Conservation (phyloP, 2,113 vertebrate genomes). For the Daphoenositta chrysoptera region DNA sequence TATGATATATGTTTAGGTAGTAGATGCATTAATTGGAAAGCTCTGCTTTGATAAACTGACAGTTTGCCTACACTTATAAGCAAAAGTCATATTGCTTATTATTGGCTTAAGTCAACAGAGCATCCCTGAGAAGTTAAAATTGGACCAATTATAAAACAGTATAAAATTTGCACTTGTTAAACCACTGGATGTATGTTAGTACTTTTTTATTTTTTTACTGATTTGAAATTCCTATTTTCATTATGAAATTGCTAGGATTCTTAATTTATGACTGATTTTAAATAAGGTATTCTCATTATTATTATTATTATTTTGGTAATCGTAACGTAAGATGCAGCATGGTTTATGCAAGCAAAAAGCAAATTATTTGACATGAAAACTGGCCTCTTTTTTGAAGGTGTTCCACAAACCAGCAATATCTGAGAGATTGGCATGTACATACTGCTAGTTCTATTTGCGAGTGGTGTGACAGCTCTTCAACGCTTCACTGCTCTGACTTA, state of each 20-base stretch:
- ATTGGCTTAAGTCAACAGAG: conserved; percentile 71
- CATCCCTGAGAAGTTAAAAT: conserved; percentile 70
- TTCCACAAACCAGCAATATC: conserved; percentile 61
- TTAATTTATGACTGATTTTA: conserved; percentile 86
- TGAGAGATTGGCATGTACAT: conserved; percentile 58
- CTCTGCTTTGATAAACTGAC: conserved; percentile 90
- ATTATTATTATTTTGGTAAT: conserved; percentile 74
- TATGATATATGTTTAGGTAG: conserved; percentile 87
- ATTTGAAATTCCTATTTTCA: conserved; percentile 73
- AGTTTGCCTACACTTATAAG: conserved; percentile 80
- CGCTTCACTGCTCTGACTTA: conserved; percentile 48
- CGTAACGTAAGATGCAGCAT: conserved; percentile 73
- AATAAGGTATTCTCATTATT: conserved; percentile 66
- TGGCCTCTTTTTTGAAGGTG: conserved; percentile 58
- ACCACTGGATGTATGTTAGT: conserved; percentile 75
- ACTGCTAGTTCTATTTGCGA: conserved; percentile 49
- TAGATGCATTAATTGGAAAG: conserved; percentile 84
- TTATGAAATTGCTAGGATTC: conserved; percentile 84
- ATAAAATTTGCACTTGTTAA: conserved; percentile 84
- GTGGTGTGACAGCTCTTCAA: conserved; percentile 47
- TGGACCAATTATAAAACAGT: conserved; percentile 82
- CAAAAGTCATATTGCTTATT: conserved; percentile 72
- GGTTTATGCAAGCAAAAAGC: conserved; percentile 78
- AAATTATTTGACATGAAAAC: conserved; percentile 61
- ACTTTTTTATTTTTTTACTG: conserved; percentile 58